Evolutionary conservation across 30 jellyfish, hydroid and myxozoan species (phyloP).

Genomic region (Euphysa ruthae): DNA sequence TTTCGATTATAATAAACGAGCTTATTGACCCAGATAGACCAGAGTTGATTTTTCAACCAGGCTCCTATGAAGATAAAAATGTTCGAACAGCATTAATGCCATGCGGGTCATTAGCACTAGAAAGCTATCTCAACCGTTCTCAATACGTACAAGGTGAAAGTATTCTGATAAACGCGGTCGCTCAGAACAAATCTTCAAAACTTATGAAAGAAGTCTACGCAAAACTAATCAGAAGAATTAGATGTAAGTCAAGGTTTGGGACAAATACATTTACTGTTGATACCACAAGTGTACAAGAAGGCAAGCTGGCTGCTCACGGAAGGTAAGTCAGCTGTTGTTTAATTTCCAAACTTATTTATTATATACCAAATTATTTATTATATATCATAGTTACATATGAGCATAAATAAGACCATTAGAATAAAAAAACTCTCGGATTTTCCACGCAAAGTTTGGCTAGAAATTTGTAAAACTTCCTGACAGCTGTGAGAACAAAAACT

Average conservation of each 20-base stretch:
- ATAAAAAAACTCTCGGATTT: too few species aligned
- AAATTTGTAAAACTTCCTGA: too few species aligned
- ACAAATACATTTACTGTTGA: conserved; percentile 40
- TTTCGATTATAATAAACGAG: conserved; percentile 50
- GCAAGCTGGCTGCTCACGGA: conserved; percentile 8
- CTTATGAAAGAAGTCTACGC: conserved; percentile 86
- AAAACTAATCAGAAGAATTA: conserved; percentile 65
- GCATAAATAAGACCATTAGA: too few species aligned
- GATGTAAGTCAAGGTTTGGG: conserved; percentile 54
- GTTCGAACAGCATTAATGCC: conserved; percentile 56
- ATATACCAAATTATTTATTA: too few species aligned
- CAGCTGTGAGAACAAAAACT: too few species aligned
- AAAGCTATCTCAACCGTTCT: conserved; percentile 53
- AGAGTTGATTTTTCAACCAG: conserved; percentile 63
- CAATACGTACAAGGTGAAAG: conserved; percentile 61
- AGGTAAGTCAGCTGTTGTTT: too few species aligned
- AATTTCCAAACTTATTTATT: too few species aligned
- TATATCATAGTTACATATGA: too few species aligned
- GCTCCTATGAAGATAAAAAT: conserved; percentile 49
- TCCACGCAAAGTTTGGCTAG: too few species aligned
- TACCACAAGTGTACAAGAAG: not conserved
- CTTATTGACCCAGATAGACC: conserved; percentile 61
- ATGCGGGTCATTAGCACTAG: conserved; percentile 54
- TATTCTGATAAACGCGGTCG: conserved; percentile 53
- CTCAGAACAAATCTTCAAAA: conserved; percentile 74